A percentile compares a stretch with the other conserved stretches of the same genome.
These are phyloP conservation scores for Sycon ciliatum DNA, from an alignment of 37 sponge, comb jelly and placozoan species.

Conservation along the genomic window DNA sequence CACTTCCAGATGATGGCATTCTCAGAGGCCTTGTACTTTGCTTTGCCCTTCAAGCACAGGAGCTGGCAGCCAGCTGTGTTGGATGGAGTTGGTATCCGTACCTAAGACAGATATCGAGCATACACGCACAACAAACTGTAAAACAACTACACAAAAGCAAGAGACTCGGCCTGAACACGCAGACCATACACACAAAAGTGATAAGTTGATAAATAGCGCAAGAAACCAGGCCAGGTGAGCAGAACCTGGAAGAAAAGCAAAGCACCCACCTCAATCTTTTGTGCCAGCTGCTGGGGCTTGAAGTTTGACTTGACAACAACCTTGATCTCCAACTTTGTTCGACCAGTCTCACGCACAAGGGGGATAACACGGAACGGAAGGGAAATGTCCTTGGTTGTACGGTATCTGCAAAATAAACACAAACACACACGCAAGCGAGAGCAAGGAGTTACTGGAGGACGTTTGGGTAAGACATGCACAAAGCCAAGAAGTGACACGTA, in stretches of 20 bases:
- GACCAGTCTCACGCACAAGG: slow-evolving; percentile 65
- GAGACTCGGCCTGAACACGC: neutral
- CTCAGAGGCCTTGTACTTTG: slow-evolving; percentile 81
- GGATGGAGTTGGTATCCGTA: slow-evolving; percentile 71
- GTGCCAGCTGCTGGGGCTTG: slow-evolving; percentile 54
- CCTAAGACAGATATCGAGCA: slow-evolving; percentile 19
- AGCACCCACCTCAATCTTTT: slow-evolving; percentile 76
- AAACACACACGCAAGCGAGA: neutral
- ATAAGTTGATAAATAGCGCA: neutral
- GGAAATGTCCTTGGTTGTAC: slow-evolving; percentile 88
- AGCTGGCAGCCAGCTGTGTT: slow-evolving; percentile 76
- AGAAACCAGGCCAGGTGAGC: no score
- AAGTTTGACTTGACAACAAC: slow-evolving; percentile 79
- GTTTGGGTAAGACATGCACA: no score
- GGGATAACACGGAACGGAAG: slow-evolving; percentile 88
- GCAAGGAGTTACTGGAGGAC: neutral
- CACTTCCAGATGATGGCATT: slow-evolving; percentile 91
- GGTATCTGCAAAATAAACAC: slow-evolving; percentile 48
- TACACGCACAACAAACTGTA: neutral
- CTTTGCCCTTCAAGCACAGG: slow-evolving; percentile 53
- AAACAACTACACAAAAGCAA: neutral
- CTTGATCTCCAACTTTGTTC: slow-evolving; percentile 85
- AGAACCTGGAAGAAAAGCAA: neutral
- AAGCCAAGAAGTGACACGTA: neutral
- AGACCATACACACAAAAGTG: no score